These are phyloP conservation scores for Prorops nasuta DNA, from an alignment of 1,140 invertebrate genomes.

Conservation along the genomic window DNA sequence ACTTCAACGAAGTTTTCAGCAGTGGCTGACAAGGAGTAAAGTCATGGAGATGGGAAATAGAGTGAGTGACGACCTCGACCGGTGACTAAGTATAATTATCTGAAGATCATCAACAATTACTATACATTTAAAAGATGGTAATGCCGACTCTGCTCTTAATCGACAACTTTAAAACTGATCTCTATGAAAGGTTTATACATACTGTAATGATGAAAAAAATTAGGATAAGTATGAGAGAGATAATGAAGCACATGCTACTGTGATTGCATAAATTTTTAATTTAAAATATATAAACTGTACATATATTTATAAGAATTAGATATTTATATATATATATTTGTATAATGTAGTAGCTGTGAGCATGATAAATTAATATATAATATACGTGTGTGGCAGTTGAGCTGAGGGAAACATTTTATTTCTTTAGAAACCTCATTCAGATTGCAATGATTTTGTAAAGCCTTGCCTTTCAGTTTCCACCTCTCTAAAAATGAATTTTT, in stretches of 20 bases:
- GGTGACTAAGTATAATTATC: no score
- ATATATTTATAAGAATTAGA: conserved; percentile 49
- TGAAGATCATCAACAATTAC: no score
- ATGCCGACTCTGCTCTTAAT: no score
- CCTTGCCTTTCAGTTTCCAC: conserved; percentile 1
- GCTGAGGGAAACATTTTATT: conserved; percentile 31
- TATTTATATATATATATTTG: conserved; percentile 45
- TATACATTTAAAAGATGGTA: no score
- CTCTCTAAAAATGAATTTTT: conserved; percentile 19
- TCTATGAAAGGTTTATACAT: no score
- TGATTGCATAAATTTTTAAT: conserved; percentile 56
- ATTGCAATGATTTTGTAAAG: neutral
- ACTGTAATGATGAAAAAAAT: no score
- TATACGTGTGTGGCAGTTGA: conserved; percentile 43
- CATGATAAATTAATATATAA: conserved; percentile 50
- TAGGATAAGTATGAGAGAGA: no score
- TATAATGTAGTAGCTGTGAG: conserved; percentile 46
- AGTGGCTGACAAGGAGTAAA: no score
- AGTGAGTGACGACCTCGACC: no score
- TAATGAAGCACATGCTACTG: conserved; percentile 18
- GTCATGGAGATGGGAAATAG: no score
- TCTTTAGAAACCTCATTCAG: conserved; percentile 16
- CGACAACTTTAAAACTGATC: no score
- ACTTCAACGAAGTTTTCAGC: no score
- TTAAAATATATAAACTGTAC: conserved; percentile 59